These are phyloP conservation scores for Urocynchramus pylzowi DNA, from an alignment of 2,113 vertebrate genomes.

Conservation along the genomic window DNA sequence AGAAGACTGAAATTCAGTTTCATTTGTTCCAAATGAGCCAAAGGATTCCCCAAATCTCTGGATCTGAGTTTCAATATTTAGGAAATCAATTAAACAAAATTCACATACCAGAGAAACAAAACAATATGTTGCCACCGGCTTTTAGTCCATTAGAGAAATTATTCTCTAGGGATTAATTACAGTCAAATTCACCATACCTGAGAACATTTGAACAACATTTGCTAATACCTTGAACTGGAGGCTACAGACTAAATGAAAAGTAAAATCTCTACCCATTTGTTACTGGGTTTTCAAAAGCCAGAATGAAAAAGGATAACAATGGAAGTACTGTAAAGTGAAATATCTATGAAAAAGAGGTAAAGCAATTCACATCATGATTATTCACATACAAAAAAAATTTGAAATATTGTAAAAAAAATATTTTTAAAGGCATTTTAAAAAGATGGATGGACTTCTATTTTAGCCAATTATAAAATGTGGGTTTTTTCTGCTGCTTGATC, in stretches of 20 bases:
- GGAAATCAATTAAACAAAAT: neutral
- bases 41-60: neutral
- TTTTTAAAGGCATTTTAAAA: neutral
- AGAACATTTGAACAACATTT: neutral
- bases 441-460: neutral
- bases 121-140: neutral
- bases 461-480: neutral
- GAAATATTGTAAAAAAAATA: neutral
- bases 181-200: neutral
- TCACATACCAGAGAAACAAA: neutral
- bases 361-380: neutral
- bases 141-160: conserved; percentile 9
- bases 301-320: neutral
- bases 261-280: neutral
- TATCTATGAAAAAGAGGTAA: neutral
- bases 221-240: neutral
- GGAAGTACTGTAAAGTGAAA: neutral
- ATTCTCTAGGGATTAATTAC: conserved; percentile 1
- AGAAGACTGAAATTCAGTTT: neutral
- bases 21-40: neutral
- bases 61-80: neutral
- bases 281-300: neutral
- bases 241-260: neutral
- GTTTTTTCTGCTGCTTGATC: neutral
- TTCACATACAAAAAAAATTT: neutral